A percentile compares a stretch with the other conserved stretches of the same genome.
phyloP scores from a whole-genome alignment of 2,888 invertebrate genomes.

The Drosophila borealis region DNA sequence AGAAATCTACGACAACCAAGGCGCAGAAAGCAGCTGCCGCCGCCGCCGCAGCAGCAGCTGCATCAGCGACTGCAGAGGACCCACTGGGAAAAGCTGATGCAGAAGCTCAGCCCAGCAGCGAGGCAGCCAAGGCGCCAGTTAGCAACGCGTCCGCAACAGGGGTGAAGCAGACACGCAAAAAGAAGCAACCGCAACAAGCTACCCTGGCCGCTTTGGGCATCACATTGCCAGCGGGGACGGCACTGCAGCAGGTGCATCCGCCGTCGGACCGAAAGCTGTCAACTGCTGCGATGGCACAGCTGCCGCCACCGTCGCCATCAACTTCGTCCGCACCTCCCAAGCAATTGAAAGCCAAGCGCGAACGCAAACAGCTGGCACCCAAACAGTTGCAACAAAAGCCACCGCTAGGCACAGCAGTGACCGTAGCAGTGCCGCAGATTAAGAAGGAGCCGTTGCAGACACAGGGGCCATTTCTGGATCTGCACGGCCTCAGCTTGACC shows the following conservation, averaged over 20 bases:
- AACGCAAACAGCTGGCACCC: constrained; percentile 78
- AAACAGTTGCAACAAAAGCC: constrained; percentile 80
- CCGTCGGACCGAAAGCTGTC: constrained; percentile 44
- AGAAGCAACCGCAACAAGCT: constrained; percentile 73
- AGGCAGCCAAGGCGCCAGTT: constrained; percentile 20
- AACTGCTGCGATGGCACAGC: constrained; percentile 29
- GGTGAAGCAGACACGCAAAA: constrained; percentile 62
- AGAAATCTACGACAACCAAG: constrained; percentile 79
- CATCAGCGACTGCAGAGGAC: constrained; percentile 18
- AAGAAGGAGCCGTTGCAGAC: constrained; percentile 65
- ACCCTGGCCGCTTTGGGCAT: constrained; percentile 73
- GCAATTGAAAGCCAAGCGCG: constrained; percentile 75
- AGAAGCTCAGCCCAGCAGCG: constrained; percentile 11
- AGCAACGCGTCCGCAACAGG: constrained; percentile 41
- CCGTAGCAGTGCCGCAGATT: constrained; percentile 49
- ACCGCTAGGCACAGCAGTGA: constrained; percentile 6
- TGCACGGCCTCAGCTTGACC: constrained; percentile 83
- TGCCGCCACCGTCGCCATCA: constrained; percentile 27
- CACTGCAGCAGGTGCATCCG: constrained; percentile 60
- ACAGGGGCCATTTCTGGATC: constrained; percentile 74
- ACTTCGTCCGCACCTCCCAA: constrained; percentile 37
- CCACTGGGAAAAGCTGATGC: constrained; percentile 7
- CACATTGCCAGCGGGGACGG: constrained; percentile 66
- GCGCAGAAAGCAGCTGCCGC: constrained; percentile 69
- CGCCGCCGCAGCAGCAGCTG: constrained; percentile 49